Conservation (phyloP, 2,113 vertebrate genomes). For the Nesoenas mayeri region DNA sequence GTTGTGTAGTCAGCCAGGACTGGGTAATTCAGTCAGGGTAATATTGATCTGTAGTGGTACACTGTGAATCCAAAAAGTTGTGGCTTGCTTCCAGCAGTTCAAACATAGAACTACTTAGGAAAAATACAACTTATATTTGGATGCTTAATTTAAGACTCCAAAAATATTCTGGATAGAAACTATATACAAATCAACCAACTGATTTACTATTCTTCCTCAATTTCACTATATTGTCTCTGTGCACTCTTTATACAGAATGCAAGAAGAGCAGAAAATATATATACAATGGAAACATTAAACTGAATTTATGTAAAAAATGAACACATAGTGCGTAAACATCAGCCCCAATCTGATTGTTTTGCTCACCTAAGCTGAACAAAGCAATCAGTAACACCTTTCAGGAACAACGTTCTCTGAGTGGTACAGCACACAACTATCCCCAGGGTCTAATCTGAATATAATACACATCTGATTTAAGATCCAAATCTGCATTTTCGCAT, state of each 20-base stretch:
- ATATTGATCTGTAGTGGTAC: neutral
- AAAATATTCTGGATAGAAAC: neutral
- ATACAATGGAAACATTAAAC: neutral
- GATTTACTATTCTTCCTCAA: slow-evolving; percentile 18
- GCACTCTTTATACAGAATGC: neutral
- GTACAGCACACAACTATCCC: neutral
- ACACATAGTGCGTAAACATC: neutral
- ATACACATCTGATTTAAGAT: neutral
- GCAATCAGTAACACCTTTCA: neutral
- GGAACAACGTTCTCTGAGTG: neutral
- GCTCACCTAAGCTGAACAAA: slow-evolving; percentile 6
- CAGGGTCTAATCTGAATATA: neutral
- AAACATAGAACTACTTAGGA: neutral
- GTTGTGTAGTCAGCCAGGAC: neutral
- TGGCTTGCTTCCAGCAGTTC: neutral
- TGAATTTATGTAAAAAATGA: slow-evolving; percentile 11
- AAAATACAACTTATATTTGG: neutral
- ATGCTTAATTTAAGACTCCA: neutral
- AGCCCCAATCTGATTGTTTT: neutral
- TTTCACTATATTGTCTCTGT: slow-evolving; percentile 9
- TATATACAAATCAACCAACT: neutral
- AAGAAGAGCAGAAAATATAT: neutral
- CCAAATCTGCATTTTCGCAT: neutral
- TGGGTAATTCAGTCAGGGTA: neutral
- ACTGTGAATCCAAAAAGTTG: neutral